Conservation (phyloP, 2,113 vertebrate genomes). For the Cavia aperea region DNA sequence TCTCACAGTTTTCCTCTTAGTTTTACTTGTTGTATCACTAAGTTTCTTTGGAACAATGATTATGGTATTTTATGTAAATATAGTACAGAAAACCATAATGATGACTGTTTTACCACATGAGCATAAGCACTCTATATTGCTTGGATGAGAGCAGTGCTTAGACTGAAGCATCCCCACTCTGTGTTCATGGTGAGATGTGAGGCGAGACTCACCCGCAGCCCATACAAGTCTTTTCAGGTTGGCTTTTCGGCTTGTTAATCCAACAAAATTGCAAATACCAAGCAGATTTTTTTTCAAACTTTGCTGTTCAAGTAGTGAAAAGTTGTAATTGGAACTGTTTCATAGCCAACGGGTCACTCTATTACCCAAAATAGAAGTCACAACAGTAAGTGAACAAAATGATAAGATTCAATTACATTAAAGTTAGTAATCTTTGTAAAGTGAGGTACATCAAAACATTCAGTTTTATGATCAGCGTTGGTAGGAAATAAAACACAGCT, state of each 20-base stretch:
- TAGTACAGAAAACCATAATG: background rate
- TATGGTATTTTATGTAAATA: background rate
- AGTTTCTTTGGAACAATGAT: background rate
- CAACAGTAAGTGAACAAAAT: background rate
- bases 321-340: background rate
- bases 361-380: background rate
- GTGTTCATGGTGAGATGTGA: background rate
- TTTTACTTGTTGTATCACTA: background rate
- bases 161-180: background rate
- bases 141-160: background rate
- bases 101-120: background rate
- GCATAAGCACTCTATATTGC: background rate
- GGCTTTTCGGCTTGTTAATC: background rate
- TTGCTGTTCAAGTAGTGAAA: background rate
- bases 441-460: background rate
- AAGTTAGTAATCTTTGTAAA: conserved; percentile 11
- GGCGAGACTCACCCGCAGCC: background rate
- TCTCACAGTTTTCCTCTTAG: background rate
- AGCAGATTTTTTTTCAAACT: background rate
- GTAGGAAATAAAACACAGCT: background rate
- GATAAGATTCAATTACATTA: background rate
- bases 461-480: background rate
- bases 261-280: background rate
- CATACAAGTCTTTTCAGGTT: background rate
- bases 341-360: background rate